phyloP scores from a whole-genome alignment of 2,113 vertebrate species.

The Serinus canaria region DNA sequence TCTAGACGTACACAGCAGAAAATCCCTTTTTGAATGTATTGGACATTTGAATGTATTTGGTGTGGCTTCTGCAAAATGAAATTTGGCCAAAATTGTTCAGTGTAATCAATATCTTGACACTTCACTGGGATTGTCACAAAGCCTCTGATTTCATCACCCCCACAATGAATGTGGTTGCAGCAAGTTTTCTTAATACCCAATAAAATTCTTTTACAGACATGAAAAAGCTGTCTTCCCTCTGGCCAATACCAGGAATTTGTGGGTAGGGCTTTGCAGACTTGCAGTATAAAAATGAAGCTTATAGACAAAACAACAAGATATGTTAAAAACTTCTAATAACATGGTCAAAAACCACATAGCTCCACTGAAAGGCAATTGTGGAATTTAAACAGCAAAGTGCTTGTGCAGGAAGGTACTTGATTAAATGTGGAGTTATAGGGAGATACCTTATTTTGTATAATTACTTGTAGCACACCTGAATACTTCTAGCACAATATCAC shows the following conservation, averaged over 20 bases:
- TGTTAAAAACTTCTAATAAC: conserved; percentile 24
- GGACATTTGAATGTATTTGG: conserved; percentile 13
- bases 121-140: conserved; percentile 51
- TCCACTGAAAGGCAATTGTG: background rate
- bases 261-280: conserved; percentile 52
- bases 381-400: conserved; percentile 11
- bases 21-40: conserved; percentile 1
- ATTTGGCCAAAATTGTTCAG: conserved; percentile 42
- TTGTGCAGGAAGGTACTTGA: background rate
- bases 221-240: conserved; percentile 32
- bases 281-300: conserved; percentile 37
- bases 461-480: background rate
- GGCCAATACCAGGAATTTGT: conserved; percentile 28
- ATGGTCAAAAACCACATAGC: background rate
- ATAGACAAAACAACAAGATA: conserved; percentile 47
- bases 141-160: conserved; percentile 58
- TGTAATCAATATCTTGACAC: conserved; percentile 71
- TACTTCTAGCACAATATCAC: background rate
- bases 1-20: conserved; percentile 51
- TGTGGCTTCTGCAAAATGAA: conserved; percentile 60
- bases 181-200: conserved; percentile 48
- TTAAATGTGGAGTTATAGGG: background rate
- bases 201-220: conserved; percentile 54
- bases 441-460: background rate
- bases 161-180: conserved; percentile 22